These are phyloP conservation scores for Anoplius nigerrimus DNA, from an alignment of 2,888 invertebrate genomes.

Conservation along the genomic window DNA sequence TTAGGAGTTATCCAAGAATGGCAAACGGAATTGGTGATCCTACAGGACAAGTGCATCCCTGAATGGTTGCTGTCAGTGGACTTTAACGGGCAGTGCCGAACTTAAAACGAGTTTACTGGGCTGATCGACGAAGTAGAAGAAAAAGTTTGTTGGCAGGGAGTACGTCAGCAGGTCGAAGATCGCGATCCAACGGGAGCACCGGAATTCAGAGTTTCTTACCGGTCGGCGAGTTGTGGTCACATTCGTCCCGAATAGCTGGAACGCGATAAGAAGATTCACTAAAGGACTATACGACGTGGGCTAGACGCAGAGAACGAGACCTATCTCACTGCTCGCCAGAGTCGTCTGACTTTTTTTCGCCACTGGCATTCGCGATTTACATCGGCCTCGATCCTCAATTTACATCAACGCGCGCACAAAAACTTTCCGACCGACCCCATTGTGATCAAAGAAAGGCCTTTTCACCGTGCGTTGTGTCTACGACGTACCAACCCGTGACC, in stretches of 20 bases:
- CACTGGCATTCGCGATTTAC: slow-evolving; percentile 55
- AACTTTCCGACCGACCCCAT: slow-evolving; percentile 43
- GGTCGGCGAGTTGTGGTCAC: slow-evolving; percentile 36
- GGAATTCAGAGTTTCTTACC: slow-evolving; percentile 60
- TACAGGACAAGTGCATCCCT: slow-evolving; percentile 15
- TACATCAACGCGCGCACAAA: slow-evolving; percentile 68
- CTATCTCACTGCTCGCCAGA: slow-evolving; percentile 49
- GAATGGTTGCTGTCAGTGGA: not conserved
- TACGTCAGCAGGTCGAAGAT: slow-evolving; percentile 54
- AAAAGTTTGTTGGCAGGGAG: slow-evolving; percentile 25
- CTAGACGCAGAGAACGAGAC: slow-evolving; percentile 45
- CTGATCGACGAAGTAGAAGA: slow-evolving; percentile 41
- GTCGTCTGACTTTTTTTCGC: slow-evolving; percentile 50
- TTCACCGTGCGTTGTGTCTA: not conserved
- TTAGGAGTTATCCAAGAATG: too few species aligned
- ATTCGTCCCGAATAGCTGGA: slow-evolving; percentile 4
- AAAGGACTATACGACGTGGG: not conserved
- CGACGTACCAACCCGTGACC: too few species aligned
- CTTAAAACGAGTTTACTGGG: slow-evolving; percentile 37
- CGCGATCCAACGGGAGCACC: slow-evolving; percentile 46
- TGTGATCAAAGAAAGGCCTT: slow-evolving; percentile 26
- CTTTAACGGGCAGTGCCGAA: slow-evolving; percentile 19
- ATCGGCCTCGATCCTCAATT: slow-evolving; percentile 56
- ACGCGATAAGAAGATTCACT: not conserved
- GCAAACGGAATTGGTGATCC: too few species aligned